Evolutionary conservation across 2,113 vertebrate species (phyloP).

Genomic region (Esox niger): DNA sequence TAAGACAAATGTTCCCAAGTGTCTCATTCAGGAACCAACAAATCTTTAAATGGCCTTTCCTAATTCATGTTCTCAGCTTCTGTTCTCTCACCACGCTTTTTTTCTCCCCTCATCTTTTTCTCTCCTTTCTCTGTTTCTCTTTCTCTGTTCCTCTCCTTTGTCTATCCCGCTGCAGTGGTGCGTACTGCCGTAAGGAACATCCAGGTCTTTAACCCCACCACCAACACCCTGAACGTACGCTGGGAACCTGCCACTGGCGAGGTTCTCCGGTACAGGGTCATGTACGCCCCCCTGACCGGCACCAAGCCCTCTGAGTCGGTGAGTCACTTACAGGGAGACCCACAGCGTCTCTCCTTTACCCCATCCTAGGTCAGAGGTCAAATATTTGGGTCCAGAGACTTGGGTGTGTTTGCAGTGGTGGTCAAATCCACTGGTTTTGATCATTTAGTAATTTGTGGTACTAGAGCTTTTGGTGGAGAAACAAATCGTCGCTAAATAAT

Average conservation of each 20-base stretch:
- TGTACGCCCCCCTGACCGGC: constrained; percentile 80
- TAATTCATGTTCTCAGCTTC: not conserved
- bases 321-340: constrained; percentile 67
- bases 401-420: constrained; percentile 10
- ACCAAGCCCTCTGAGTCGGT: constrained; percentile 85
- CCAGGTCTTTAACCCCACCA: constrained; percentile 88
- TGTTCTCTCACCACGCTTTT: not conserved
- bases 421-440: not conserved
- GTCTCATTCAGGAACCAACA: constrained; percentile 16
- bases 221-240: constrained; percentile 89
- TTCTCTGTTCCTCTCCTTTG: not conserved
- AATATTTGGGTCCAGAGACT: not conserved
- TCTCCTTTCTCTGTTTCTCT: not conserved
- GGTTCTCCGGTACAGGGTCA: constrained; percentile 87
- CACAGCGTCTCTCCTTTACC: not conserved
- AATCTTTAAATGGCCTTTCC: not conserved
- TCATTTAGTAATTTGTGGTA: constrained; percentile 5
- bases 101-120: too few species aligned
- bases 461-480: not conserved
- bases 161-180: constrained; percentile 73
- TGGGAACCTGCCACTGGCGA: constrained; percentile 91
- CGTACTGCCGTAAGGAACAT: constrained; percentile 85
- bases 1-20: constrained; percentile 3
- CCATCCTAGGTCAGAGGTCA: not conserved
- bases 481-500: not conserved